Conservation (phyloP, 2,888 invertebrate genomes). For the Hermodice carunculata region DNA sequence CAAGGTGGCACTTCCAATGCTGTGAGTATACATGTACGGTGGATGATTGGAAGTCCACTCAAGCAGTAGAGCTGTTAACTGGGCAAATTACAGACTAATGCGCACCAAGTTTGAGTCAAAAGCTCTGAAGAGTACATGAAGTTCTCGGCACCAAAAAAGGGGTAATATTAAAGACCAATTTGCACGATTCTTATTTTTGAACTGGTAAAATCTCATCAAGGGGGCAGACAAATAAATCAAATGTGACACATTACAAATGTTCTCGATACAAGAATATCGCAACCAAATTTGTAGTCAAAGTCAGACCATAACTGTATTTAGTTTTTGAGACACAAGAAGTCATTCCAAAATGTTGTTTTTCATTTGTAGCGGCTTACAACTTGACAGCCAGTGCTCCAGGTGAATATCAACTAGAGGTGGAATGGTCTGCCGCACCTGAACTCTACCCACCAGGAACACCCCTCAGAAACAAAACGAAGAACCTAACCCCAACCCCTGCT, state of each 20-base stretch:
- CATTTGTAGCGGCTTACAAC: conserved; percentile 39
- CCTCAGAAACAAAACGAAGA: neutral
- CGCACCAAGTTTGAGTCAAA: too few species aligned
- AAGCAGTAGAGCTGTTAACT: neutral
- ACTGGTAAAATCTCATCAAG: too few species aligned
- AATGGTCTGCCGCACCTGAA: conserved; percentile 38
- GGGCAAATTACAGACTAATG: neutral
- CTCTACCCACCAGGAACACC: conserved; percentile 4
- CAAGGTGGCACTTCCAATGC: conserved; percentile 33
- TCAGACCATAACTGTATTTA: neutral
- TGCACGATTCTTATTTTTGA: too few species aligned
- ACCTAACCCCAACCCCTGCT: neutral
- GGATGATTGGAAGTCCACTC: neutral
- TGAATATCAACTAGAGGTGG: conserved; percentile 41
- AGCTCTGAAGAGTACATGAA: too few species aligned
- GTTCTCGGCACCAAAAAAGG: too few species aligned
- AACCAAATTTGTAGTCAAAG: too few species aligned
- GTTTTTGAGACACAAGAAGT: neutral
- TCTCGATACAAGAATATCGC: too few species aligned
- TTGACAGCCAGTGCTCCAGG: conserved; percentile 39
- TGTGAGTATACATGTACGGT: conserved; percentile 32
- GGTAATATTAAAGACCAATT: too few species aligned
- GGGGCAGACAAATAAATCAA: too few species aligned
- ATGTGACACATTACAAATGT: too few species aligned
- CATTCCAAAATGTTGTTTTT: neutral